Conservation (phyloP, 2,113 vertebrate genomes). For the Ciconia stormi region DNA sequence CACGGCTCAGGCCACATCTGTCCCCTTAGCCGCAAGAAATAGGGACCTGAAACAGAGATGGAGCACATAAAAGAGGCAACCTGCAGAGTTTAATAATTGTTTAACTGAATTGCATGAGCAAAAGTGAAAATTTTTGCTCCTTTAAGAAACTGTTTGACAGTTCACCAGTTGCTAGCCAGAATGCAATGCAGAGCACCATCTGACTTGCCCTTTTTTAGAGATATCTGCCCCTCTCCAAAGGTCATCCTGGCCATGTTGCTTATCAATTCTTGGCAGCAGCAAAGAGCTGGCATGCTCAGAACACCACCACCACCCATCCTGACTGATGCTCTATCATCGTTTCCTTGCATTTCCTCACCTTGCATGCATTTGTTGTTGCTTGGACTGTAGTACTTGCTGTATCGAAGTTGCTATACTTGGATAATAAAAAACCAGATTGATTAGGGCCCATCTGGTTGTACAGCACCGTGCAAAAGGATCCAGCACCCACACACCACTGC, state of each 20-base stretch:
- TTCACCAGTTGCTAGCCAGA: not conserved
- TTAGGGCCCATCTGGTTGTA: not conserved
- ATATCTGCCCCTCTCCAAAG: not conserved
- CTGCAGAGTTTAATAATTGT: not conserved
- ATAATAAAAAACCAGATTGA: not conserved
- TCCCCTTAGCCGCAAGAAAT: not conserved
- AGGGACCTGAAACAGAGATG: not conserved
- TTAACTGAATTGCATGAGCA: not conserved
- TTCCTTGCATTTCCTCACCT: not conserved
- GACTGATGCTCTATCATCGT: not conserved
- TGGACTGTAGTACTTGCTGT: not conserved
- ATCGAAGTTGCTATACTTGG: not conserved
- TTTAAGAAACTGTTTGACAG: not conserved
- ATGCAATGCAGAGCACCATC: not conserved
- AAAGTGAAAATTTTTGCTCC: not conserved
- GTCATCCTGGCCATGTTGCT: not conserved
- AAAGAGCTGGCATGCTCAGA: not conserved
- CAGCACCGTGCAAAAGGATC: not conserved
- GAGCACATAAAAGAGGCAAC: not conserved
- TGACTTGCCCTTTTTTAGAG: not conserved
- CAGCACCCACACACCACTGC: not conserved
- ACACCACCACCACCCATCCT: no score
- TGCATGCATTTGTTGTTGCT: not conserved
- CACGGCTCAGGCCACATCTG: accelerated
- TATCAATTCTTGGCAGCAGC: not conserved